Evolutionary conservation across 2,113 vertebrate species (phyloP).

Genomic region (Taxidea taxus): DNA sequence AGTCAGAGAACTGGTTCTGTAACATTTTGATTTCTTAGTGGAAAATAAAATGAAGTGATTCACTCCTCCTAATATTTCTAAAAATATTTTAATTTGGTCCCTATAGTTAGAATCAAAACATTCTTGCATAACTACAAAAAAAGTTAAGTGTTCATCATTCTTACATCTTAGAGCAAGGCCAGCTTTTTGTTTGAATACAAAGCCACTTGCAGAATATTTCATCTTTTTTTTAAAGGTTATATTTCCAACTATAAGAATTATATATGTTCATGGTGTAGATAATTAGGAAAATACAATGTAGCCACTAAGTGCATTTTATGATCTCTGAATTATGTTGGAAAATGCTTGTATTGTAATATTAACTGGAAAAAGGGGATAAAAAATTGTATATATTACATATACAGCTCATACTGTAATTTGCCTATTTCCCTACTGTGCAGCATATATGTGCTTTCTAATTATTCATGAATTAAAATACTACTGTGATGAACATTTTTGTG

Average conservation of each 20-base stretch:
- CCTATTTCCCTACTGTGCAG: not conserved
- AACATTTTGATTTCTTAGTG: not conserved
- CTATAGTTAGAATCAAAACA: not conserved
- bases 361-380: not conserved
- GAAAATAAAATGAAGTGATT: constrained; percentile 1
- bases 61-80: not conserved
- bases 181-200: not conserved
- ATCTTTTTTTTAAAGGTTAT: not conserved
- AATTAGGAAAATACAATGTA: constrained; percentile 46
- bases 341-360: not conserved
- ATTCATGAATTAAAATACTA: not conserved
- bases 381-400: not conserved
- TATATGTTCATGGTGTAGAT: not conserved
- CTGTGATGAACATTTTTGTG: not conserved
- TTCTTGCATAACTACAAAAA: not conserved
- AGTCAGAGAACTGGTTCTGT: not conserved
- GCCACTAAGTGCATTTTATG: not conserved
- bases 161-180: not conserved
- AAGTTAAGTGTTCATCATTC: not conserved
- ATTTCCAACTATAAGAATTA: constrained; percentile 23
- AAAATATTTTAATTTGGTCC: not conserved
- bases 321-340: constrained; percentile 30
- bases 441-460: not conserved
- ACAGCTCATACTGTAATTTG: not conserved
- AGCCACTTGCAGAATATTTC: not conserved